Base-by-base conservation (phyloP, 2,888 invertebrate species). In the Drosophila prolongata region DNA sequence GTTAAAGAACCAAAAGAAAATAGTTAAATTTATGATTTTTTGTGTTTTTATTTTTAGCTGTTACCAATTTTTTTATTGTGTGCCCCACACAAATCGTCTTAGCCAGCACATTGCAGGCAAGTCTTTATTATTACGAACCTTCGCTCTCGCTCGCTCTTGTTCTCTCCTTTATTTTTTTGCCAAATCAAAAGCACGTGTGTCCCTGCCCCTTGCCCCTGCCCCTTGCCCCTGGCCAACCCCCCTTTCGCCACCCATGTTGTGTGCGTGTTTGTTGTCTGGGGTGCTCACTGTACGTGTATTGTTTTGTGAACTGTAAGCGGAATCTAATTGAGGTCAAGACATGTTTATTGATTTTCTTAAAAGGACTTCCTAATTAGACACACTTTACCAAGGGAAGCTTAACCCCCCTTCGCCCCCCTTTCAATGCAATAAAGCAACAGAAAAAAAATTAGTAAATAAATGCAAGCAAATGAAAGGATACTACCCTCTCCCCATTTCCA, bases 301-400 rank as follows among this genome's bases (percentile, higher is more conserved):
- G 71, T 86, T 81, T 86, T 89, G 88, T 86, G 87, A 86, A 89
- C 79, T 85, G 89, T 88, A 89, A 85, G 87, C 85, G 87, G 64
- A 87, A 87, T 87, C 89, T 86, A 89, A 89, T 89, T 90, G 89
- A 90, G 89, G 89, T 89, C 89, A 90, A 89, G 89, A 89, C 90
- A 89, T 90, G 84, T 86, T 81, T 90, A 89, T 89, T 89, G 89
- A 89, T 89, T 90, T 90, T 90, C 78, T 80, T 82, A 87, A 86
- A 86, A 86, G 89, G 86, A 86, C 86, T 82, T 89, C 86, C 89
- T 87, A 86, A 86, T 86, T 86, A 86, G 86, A 85, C 84, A 85
- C 81, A 86, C 87, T 86, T 88, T 80, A 73, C 83, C 6, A 47
- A 46, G 46, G 68, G 38, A 53, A 65, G 75, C 62, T 37, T 42